These are phyloP conservation scores for Drosophila barbarae DNA, from an alignment of 2,888 invertebrate species.

Conservation along the genomic window DNA sequence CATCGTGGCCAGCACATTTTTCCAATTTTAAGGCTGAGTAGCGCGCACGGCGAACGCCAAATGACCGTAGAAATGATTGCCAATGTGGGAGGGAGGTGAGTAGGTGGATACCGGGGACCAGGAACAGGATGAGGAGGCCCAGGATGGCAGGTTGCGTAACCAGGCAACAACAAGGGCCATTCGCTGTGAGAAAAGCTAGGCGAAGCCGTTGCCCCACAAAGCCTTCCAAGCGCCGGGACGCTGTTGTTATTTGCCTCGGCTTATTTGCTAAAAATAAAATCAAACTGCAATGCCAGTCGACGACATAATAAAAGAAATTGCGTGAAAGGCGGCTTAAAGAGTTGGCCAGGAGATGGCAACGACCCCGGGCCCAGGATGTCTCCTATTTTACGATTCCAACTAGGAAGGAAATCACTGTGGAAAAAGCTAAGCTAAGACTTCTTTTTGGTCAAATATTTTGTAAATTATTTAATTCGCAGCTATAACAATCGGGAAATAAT, in stretches of 20 bases:
- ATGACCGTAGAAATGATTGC: conserved; percentile 73
- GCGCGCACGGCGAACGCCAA: conserved; percentile 63
- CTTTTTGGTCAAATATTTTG: too few relatives aligned
- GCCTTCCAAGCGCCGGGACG: conserved; percentile 29
- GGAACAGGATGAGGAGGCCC: background rate
- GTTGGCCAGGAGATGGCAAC: conserved; percentile 20
- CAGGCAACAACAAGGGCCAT: conserved; percentile 59
- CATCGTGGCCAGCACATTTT: conserved; percentile 54
- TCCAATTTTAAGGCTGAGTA: conserved; percentile 75
- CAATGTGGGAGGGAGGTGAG: conserved; percentile 47
- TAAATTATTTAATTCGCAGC: too few relatives aligned
- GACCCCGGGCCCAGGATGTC: conserved; percentile 15
- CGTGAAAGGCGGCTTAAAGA: conserved; percentile 55
- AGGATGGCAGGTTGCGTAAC: conserved; percentile 50
- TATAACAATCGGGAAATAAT: too few relatives aligned
- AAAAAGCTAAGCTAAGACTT: background rate
- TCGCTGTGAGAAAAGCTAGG: conserved; percentile 36
- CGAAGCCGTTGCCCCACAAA: conserved; percentile 16
- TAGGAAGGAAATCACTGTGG: background rate
- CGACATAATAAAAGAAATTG: conserved; percentile 57
- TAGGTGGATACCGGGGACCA: background rate
- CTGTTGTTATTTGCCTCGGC: conserved; percentile 57
- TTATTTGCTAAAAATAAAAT: conserved; percentile 71
- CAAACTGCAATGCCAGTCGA: conserved; percentile 55
- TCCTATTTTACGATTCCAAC: conserved; percentile 17